Base-by-base conservation (phyloP, 2,113 vertebrate species). In the Corythoichthys intestinalis region DNA sequence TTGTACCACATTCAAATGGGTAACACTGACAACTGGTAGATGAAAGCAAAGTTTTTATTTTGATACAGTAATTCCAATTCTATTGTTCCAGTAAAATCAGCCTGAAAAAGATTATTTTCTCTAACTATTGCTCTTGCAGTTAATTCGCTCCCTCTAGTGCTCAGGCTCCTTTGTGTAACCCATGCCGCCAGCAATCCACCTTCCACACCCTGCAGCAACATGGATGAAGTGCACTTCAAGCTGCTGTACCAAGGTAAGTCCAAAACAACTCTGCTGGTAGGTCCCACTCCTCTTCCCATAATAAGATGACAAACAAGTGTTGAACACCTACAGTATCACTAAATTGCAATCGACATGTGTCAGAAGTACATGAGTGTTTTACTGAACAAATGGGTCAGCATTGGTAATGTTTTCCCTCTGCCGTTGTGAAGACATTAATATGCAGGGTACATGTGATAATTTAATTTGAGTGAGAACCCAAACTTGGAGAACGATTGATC, bases 191-290 rank as follows among this genome's bases (percentile, higher is more conserved):
- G 90, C 49, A 91, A 82, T 59, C 76, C 65, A 2, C 72, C 78
- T 66, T 82, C 79, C n/a, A 66, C 74, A 53, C 73, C 87, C 12
- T 76, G 84, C 50, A 84, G 85, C 48, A 92, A 94, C 48, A 88
- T 94, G 91, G 94, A 95, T 70, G 93, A 90, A 79, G 91, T 88
- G 65, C 92, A 94, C 82, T 93, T 96, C 90, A 96, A 93, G 80
- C 90, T 98, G 65, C 92, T 98, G 73, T 94, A 94, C 83, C 93
- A 95, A 47, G 94, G 96, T 97, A 69, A 91, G 90, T 38, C 63
- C 61, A 44, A 62, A 74, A 70, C 65, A 37, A 15, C 62, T 66
- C 71, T 12, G 46, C 49, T 20, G 65, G 48, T 17, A 37, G 37
- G 39, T 48, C 58, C 10, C 38, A 38, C 50, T 4, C 4, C 44